Evolutionary conservation across 1,140 invertebrate genomes (phyloP).

Genomic region (Aphidius ervi): DNA sequence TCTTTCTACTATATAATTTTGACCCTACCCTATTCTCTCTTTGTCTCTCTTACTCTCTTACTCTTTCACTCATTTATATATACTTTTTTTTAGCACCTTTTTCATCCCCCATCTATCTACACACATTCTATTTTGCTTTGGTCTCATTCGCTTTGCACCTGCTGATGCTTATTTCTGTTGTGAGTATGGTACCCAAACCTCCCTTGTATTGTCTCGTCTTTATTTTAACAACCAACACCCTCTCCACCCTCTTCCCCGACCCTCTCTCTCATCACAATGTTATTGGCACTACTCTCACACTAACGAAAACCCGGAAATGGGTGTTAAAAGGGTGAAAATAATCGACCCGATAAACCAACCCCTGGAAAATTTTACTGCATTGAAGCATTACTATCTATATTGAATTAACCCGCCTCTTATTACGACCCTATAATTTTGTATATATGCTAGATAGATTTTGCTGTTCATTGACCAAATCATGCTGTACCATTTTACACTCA

Average conservation of each 20-base stretch:
- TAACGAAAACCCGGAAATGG: conserved; percentile 21
- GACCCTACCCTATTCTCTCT: conserved; percentile 1
- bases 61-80: not conserved
- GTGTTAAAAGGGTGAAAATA: conserved; percentile 27
- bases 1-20: conserved; percentile 13
- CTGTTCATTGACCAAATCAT: too few relatives aligned
- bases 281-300: not conserved
- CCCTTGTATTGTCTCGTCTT: too few relatives aligned
- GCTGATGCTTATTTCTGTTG: conserved; percentile 21
- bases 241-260: too few relatives aligned
- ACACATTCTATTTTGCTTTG: not conserved
- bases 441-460: too few relatives aligned
- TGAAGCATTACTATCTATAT: too few relatives aligned
- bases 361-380: not conserved
- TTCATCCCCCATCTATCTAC: not conserved
- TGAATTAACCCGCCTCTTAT: too few relatives aligned
- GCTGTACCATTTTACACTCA: too few relatives aligned
- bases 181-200: conserved; percentile 11
- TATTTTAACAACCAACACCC: too few relatives aligned
- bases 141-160: not conserved
- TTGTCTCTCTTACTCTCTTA: not conserved
- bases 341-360: conserved; percentile 8
- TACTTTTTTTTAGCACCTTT: conserved; percentile 9
- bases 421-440: too few relatives aligned
- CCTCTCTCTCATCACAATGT: too few relatives aligned